Conservation (phyloP, 2,113 vertebrate genomes). For the Hippocampus abdominalis region DNA sequence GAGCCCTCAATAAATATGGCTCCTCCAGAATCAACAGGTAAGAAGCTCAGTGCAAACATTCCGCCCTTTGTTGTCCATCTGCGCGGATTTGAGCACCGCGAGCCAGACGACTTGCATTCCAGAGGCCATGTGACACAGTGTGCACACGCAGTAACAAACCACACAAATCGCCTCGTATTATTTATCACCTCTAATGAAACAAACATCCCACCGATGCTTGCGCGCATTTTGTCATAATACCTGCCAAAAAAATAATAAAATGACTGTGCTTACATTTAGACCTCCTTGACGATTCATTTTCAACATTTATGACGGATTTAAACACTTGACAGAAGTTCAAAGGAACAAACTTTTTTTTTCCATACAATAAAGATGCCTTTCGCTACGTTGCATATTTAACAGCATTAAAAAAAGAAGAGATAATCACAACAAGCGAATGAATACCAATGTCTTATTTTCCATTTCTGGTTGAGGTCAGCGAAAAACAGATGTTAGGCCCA, state of each 20-base stretch:
- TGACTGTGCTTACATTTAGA: not conserved
- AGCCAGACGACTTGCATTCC: conserved; percentile 37
- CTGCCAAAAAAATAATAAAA: not conserved
- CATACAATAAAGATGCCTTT: not conserved
- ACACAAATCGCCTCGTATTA: conserved; percentile 8
- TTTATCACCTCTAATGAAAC: conserved; percentile 9
- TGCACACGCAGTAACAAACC: conserved; percentile 30
- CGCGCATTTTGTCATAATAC: not conserved
- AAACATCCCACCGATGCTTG: not conserved
- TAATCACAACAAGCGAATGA: not conserved
- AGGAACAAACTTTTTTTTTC: not conserved
- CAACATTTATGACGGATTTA: not conserved
- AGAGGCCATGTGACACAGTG: conserved; percentile 28
- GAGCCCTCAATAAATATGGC: conserved; percentile 14
- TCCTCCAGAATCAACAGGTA: conserved; percentile 36
- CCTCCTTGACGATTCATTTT: not conserved
- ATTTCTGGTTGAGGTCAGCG: conserved; percentile 4
- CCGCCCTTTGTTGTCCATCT: not conserved
- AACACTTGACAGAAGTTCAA: not conserved
- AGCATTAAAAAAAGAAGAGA: not conserved
- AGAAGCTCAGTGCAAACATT: conserved; percentile 3
- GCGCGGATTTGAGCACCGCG: conserved; percentile 13
- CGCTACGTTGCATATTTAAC: no score
- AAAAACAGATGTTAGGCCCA: conserved; percentile 31
- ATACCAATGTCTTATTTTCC: not conserved